Evolutionary conservation across 2,113 vertebrate genomes (phyloP).

Genomic region (Hippocampus comes): DNA sequence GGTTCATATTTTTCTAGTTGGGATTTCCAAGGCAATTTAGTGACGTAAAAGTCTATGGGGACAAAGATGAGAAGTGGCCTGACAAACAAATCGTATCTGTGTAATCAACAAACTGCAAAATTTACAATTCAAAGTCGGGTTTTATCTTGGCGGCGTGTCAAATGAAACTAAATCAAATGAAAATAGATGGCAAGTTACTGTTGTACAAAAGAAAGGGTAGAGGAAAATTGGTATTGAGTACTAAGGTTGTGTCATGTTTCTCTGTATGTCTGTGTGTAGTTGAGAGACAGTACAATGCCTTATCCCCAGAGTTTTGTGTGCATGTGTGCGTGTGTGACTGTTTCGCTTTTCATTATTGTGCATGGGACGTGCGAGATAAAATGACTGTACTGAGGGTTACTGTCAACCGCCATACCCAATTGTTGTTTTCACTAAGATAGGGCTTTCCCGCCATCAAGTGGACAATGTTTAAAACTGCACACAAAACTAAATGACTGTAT

Average conservation of each 20-base stretch:
- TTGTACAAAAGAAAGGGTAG: constrained; percentile 25
- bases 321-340: too few species aligned
- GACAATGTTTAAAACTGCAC: constrained; percentile 12
- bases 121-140: not conserved
- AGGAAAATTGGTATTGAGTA: constrained; percentile 11
- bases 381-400: not conserved
- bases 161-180: constrained; percentile 48
- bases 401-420: not conserved
- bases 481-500: not conserved
- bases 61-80: not conserved
- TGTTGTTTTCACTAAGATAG: not conserved
- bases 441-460: constrained; percentile 47
- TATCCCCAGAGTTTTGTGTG: not conserved
- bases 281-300: not conserved
- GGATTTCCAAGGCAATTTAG: not conserved
- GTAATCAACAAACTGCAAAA: constrained; percentile 7
- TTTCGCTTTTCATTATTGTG: not conserved
- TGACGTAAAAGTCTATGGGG: not conserved
- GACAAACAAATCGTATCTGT: constrained; percentile 8
- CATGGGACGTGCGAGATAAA: not conserved
- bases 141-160: constrained; percentile 37
- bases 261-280: not conserved
- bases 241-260: not conserved
- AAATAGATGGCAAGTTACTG: constrained; percentile 53
- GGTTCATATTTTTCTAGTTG: too few species aligned